Evolutionary conservation across 2,797 vertebrate genomes (phyloP).

Genomic region (Catamblyrhynchus diadema): DNA sequence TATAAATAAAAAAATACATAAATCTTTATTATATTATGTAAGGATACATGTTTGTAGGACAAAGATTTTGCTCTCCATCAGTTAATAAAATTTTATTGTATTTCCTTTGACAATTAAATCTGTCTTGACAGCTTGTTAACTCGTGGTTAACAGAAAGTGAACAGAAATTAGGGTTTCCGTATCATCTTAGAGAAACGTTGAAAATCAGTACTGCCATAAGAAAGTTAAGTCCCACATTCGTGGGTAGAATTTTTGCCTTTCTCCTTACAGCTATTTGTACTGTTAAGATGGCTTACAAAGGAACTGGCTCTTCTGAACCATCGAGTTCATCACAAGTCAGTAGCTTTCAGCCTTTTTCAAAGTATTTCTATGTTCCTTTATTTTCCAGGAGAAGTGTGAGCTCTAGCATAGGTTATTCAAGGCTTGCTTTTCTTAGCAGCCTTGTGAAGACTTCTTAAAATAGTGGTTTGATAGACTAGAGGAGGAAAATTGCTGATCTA

Average conservation of each 20-base stretch:
- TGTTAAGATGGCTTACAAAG: background rate
- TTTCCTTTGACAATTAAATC: background rate
- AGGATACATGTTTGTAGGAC: too few species aligned
- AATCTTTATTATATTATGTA: background rate
- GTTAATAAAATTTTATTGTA: background rate
- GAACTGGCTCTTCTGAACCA: background rate
- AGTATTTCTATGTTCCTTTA: background rate
- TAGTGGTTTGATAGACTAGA: fast-evolving
- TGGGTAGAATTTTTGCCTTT: background rate
- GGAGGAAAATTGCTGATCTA: background rate
- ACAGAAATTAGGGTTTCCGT: background rate
- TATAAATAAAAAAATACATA: background rate
- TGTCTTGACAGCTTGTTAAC: background rate
- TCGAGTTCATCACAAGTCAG: background rate
- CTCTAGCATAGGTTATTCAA: background rate
- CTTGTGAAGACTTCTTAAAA: background rate
- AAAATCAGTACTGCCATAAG: background rate
- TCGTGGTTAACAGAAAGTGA: background rate
- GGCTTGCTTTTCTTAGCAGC: background rate
- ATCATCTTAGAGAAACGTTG: background rate
- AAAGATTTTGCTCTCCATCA: background rate
- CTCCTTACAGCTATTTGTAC: background rate
- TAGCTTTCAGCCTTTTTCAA: background rate
- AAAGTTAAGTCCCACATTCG: background rate
- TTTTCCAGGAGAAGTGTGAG: background rate